These are phyloP conservation scores for Tamandua tetradactyla DNA, from an alignment of 2,797 vertebrate genomes.

Conservation along the genomic window DNA sequence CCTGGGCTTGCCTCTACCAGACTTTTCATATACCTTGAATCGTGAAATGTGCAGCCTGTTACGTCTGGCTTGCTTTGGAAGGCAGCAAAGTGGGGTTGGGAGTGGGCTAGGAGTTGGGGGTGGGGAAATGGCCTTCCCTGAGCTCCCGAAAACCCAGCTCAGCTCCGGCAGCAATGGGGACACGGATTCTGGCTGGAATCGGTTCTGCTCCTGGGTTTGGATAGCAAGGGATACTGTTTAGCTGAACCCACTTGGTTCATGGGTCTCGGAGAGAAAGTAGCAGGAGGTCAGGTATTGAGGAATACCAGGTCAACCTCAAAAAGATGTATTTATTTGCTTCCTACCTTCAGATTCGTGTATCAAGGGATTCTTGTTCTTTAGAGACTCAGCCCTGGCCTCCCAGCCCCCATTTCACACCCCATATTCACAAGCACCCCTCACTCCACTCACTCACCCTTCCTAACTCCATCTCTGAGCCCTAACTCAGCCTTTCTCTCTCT, in stretches of 20 bases:
- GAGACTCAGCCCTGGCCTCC: not conserved
- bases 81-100: not conserved
- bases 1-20: not conserved
- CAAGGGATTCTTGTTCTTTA: not conserved
- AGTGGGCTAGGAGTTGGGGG: not conserved
- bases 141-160: not conserved
- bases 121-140: too few relatives aligned
- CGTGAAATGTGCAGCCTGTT: rapidly evolving
- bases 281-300: not conserved
- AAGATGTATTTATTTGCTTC: not conserved
- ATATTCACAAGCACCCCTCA: rapidly evolving
- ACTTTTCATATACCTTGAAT: rapidly evolving
- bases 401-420: not conserved
- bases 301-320: not conserved
- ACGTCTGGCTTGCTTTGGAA: not conserved
- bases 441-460: too few relatives aligned
- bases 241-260: not conserved
- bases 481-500: too few relatives aligned
- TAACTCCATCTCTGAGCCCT: too few relatives aligned
- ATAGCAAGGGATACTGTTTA: not conserved
- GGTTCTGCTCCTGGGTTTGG: not conserved
- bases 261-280: not conserved
- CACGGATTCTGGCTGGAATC: not conserved
- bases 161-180: not conserved
- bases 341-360: not conserved